A percentile compares a stretch with the other conserved stretches of the same genome.
phyloP scores from a whole-genome alignment of 1,140 invertebrate species.

The Meloidogyne floridensis region DNA sequence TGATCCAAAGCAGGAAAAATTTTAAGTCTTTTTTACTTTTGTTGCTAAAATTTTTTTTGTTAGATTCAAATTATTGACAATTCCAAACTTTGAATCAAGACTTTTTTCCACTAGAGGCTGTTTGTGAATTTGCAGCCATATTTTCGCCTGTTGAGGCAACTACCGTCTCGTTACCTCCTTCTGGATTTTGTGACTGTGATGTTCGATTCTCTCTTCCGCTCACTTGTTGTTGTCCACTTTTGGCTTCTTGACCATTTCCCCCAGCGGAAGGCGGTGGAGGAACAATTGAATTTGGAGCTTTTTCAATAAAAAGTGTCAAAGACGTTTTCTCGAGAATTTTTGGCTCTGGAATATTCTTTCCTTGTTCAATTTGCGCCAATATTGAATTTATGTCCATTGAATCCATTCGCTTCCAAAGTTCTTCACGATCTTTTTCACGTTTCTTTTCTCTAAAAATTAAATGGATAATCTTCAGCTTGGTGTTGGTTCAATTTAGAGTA shows the following conservation, averaged over 20 bases:
- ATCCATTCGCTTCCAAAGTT: constrained; percentile 61
- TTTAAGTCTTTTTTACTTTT: background rate
- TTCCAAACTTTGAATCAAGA: background rate
- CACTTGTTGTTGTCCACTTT: background rate
- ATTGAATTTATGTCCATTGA: constrained; percentile 45
- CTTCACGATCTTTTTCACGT: constrained; percentile 62
- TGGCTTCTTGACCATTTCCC: background rate
- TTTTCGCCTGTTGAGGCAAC: constrained; percentile 3
- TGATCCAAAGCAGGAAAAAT: background rate
- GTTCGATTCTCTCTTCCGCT: background rate
- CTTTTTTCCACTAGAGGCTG: background rate
- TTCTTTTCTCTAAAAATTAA: constrained; percentile 60
- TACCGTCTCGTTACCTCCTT: background rate
- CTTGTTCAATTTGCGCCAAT: constrained; percentile 36
- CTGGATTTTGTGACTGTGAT: background rate
- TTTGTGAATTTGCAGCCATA: background rate
- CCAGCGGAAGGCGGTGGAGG: background rate
- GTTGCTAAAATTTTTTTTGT: too few relatives aligned
- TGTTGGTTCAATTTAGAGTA: too few relatives aligned
- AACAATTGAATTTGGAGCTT: constrained; percentile 5
- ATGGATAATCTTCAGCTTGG: too few relatives aligned
- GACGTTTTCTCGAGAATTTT: constrained; percentile 39
- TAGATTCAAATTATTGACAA: background rate
- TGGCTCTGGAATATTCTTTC: constrained; percentile 8
- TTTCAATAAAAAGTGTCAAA: constrained; percentile 34